phyloP scores from a whole-genome alignment of 2,888 invertebrate species.

The Torymus auratus region DNA sequence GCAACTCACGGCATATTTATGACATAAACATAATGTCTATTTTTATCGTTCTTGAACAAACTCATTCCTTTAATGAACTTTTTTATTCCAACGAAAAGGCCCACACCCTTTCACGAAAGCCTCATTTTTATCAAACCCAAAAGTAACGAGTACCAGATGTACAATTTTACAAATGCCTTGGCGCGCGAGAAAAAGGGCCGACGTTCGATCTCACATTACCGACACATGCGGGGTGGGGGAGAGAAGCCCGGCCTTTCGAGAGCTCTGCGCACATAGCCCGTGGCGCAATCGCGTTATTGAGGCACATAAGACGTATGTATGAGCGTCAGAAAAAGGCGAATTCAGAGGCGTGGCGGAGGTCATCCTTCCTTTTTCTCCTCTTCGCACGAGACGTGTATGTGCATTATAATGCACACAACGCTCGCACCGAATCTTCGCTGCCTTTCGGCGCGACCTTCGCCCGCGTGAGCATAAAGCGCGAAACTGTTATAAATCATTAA shows the following conservation, averaged over 20 bases:
- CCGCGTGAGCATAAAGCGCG: not conserved
- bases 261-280: not conserved
- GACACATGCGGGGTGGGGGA: too few species aligned
- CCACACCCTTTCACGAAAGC: too few species aligned
- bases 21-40: slow-evolving; percentile 19
- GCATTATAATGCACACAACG: not conserved
- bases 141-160: not conserved
- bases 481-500: slow-evolving; percentile 49
- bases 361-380: slow-evolving; percentile 10
- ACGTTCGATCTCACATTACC: not conserved
- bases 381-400: too few species aligned
- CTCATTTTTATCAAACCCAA: too few species aligned
- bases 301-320: not conserved
- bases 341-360: slow-evolving; percentile 8
- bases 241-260: too few species aligned
- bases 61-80: not conserved
- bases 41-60: slow-evolving; percentile 12
- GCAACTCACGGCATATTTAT: not conserved
- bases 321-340: not conserved
- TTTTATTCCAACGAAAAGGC: too few species aligned
- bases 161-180: not conserved
- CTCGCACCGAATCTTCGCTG: not conserved
- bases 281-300: not conserved
- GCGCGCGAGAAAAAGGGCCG: not conserved
- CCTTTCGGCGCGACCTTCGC: slow-evolving; percentile 31